These are phyloP conservation scores for Lota lota DNA, from an alignment of 2,113 vertebrate species.

Conservation along the genomic window DNA sequence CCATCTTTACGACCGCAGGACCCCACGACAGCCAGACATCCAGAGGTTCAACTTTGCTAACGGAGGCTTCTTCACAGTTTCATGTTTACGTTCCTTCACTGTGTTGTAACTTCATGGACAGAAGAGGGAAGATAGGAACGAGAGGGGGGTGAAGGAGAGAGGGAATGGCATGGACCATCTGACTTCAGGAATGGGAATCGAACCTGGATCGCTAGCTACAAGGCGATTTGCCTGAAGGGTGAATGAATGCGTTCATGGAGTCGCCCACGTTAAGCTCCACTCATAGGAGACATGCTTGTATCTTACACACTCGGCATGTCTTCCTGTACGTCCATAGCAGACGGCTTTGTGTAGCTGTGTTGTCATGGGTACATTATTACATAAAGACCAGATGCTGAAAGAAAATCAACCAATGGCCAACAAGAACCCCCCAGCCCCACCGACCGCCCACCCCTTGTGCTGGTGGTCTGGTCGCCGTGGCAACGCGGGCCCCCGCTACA, in stretches of 20 bases:
- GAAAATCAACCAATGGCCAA: slow-evolving; percentile 18
- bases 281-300: background rate
- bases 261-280: background rate
- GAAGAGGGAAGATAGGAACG: no score
- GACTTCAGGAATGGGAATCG: no score
- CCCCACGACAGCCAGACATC: no score
- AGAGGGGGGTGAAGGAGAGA: no score
- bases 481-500: slow-evolving; percentile 36
- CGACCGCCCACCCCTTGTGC: slow-evolving; percentile 17
- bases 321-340: background rate
- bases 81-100: no score
- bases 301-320: background rate
- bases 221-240: slow-evolving; percentile 23
- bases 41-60: no score
- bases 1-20: no score
- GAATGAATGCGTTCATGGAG: slow-evolving; percentile 1
- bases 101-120: no score
- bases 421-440: slow-evolving; percentile 26
- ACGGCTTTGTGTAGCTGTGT: background rate
- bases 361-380: slow-evolving; percentile 8
- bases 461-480: slow-evolving; percentile 54
- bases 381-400: slow-evolving; percentile 5
- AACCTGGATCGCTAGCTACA: no score
- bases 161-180: no score
- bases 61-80: no score